Conservation (phyloP, 2,888 invertebrate genomes). For the Caenorhabditis afra region DNA sequence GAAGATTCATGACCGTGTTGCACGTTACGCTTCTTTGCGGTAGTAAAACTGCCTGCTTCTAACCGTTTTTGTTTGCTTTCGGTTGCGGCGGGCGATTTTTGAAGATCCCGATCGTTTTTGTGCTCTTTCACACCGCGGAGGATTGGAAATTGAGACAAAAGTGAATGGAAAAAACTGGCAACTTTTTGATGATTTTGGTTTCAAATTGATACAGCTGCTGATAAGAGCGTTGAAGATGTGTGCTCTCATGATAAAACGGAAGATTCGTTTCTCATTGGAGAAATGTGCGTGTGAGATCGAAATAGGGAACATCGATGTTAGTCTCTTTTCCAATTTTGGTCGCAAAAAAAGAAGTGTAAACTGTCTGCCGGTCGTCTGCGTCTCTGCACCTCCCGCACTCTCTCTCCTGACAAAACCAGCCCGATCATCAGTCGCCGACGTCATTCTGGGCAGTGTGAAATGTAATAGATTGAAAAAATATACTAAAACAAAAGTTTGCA, state of each 20-base stretch:
- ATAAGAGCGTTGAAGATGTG: constrained; percentile 15
- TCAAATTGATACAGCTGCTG: constrained; percentile 5
- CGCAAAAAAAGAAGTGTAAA: constrained; percentile 28
- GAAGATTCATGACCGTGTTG: no score
- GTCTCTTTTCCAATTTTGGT: constrained; percentile 17
- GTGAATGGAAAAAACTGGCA: not conserved
- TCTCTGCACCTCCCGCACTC: not conserved
- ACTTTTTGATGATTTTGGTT: constrained; percentile 8
- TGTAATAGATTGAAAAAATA: no score
- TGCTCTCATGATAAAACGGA: not conserved
- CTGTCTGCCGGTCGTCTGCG: constrained; percentile 23
- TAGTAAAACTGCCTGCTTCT: not conserved
- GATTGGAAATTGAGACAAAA: not conserved
- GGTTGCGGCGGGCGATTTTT: constrained; percentile 12
- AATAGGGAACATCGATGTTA: not conserved
- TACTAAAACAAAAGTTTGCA: no score
- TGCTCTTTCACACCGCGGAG: no score
- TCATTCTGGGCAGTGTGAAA: constrained; percentile 12
- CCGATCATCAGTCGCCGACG: constrained; percentile 34
- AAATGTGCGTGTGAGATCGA: not conserved
- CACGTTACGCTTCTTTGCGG: not conserved
- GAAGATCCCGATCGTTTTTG: constrained; percentile 15
- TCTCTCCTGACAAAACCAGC: constrained; percentile 31
- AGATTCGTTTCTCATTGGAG: no score
- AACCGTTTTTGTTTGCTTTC: constrained; percentile 1